A percentile compares a stretch with the other conserved stretches of the same genome.
These are phyloP conservation scores for Drosophila carrolli DNA, from an alignment of 1,140 invertebrate genomes.

Conservation along the genomic window DNA sequence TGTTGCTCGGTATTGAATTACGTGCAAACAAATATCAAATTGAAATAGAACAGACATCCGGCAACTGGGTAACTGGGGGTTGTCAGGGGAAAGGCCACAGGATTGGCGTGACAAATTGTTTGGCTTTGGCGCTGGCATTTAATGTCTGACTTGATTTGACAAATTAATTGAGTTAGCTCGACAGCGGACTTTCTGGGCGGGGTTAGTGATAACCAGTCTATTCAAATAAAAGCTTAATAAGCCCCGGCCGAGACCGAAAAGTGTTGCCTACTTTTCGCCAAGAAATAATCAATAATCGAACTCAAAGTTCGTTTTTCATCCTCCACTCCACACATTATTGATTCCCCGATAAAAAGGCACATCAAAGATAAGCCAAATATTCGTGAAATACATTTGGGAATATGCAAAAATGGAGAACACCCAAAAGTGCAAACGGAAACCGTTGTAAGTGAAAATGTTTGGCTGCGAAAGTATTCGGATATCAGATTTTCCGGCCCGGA, in stretches of 20 bases:
- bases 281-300: conserved; percentile 39
- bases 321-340: conserved; percentile 14
- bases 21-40: conserved; percentile 66
- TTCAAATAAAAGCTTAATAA: conserved; percentile 3
- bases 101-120: conserved; percentile 72
- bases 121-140: conserved; percentile 66
- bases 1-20: conserved; percentile 66
- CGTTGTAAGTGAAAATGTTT: conserved; percentile 46
- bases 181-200: not conserved
- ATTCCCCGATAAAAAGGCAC: conserved; percentile 27
- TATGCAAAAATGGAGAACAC: conserved; percentile 53
- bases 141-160: conserved; percentile 73
- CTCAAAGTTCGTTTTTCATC: not conserved
- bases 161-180: conserved; percentile 71
- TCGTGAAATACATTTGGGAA: conserved; percentile 67
- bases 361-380: conserved; percentile 46
- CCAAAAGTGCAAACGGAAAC: conserved; percentile 76
- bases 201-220: conserved; percentile 22
- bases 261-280: conserved; percentile 36
- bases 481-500: conserved; percentile 64
- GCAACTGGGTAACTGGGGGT: not conserved
- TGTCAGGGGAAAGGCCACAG: conserved; percentile 26
- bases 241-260: not conserved
- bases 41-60: conserved; percentile 52
- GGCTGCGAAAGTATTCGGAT: conserved; percentile 56